A percentile compares a stretch with the other conserved stretches of the same genome.
Evolutionary conservation across 1,140 invertebrate genomes (phyloP).

Genomic region (Littorina saxatilis): DNA sequence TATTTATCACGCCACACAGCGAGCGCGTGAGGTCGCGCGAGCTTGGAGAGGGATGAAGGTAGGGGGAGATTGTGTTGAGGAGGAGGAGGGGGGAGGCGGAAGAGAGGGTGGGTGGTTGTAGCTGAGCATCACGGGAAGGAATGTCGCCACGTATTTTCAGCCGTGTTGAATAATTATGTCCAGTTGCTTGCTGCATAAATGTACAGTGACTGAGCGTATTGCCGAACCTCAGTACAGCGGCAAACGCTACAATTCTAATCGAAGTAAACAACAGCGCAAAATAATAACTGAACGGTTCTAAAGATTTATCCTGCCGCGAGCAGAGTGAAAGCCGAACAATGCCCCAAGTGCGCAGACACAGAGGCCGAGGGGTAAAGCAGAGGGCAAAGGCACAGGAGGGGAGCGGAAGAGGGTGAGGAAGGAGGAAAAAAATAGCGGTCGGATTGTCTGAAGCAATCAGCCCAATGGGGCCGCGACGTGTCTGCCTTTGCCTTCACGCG

Average conservation of each 20-base stretch:
- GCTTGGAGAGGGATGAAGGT: background rate
- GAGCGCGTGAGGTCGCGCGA: background rate
- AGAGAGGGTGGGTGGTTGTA: background rate
- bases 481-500: background rate
- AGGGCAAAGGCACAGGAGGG: background rate
- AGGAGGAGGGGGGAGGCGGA: background rate
- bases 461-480: constrained; percentile 5
- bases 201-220: background rate
- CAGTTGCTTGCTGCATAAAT: background rate
- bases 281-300: background rate
- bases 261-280: background rate
- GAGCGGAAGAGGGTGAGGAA: background rate
- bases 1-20: background rate
- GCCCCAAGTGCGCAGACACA: no score
- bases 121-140: background rate
- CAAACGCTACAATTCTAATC: background rate
- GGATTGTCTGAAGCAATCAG: background rate
- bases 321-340: no score
- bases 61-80: background rate
- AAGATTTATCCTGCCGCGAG: no score
- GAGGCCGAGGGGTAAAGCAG: background rate
- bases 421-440: background rate
- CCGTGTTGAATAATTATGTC: background rate
- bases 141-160: background rate
- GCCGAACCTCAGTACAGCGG: no score